Evolutionary conservation across 2,888 invertebrate genomes (phyloP).

Genomic region (Philopedon plagiatum): DNA sequence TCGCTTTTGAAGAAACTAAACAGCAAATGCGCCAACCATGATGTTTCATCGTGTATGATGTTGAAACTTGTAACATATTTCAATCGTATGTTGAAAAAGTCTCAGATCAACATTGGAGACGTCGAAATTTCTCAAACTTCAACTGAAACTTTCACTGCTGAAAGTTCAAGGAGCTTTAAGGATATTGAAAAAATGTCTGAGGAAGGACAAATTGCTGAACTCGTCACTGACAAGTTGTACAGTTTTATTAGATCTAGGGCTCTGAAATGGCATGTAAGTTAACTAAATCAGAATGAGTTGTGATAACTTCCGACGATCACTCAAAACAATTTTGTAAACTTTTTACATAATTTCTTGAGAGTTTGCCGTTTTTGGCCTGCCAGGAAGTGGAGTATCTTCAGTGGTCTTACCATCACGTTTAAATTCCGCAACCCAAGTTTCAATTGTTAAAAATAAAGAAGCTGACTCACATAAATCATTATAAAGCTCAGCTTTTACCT

Average conservation of each 20-base stretch:
- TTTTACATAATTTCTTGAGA: no score
- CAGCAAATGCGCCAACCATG: constrained; percentile 82
- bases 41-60: constrained; percentile 87
- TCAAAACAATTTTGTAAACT: no score
- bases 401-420: no score
- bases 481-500: no score
- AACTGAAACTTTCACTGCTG: constrained; percentile 66
- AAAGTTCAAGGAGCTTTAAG: constrained; percentile 64
- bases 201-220: constrained; percentile 73
- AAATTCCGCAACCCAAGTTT: no score
- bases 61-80: constrained; percentile 86
- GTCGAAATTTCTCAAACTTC: constrained; percentile 81
- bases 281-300: no score
- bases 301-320: no score
- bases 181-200: constrained; percentile 69
- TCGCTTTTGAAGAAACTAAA: constrained; percentile 82
- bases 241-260: constrained; percentile 83
- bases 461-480: no score
- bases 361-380: no score
- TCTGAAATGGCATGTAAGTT: constrained; percentile 78
- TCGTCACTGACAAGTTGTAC: constrained; percentile 83
- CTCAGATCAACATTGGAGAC: constrained; percentile 83
- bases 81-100: constrained; percentile 85
- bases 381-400: no score
- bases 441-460: no score